phyloP scores from a whole-genome alignment of 2,797 vertebrate species.

The Acipenser transmontanus region DNA sequence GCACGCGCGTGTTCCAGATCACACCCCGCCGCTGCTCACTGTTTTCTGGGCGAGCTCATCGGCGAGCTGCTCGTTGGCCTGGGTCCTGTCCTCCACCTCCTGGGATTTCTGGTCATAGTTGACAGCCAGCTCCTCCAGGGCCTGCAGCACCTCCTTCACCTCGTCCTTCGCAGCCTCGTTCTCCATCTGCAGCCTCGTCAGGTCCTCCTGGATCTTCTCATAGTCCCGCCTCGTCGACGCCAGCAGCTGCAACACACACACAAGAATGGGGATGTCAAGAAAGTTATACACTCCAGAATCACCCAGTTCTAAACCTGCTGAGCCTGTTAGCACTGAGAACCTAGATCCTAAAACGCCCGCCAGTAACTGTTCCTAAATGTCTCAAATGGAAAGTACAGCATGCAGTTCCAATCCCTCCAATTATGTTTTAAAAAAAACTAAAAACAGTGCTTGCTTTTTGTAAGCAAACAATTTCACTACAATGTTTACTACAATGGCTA shows the following conservation, averaged over 20 bases:
- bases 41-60: constrained; percentile 84
- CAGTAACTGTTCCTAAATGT: no score
- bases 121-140: constrained; percentile 90
- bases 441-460: no score
- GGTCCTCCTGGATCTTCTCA: constrained; percentile 82
- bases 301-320: no score
- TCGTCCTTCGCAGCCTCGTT: constrained; percentile 84
- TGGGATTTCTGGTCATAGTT: constrained; percentile 97
- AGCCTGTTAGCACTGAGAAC: no score
- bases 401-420: no score
- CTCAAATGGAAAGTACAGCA: no score
- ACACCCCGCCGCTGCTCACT: constrained; percentile 38
- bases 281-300: no score
- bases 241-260: constrained; percentile 60
- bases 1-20: not conserved
- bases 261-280: not conserved
- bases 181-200: constrained; percentile 80
- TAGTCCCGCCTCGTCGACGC: constrained; percentile 75
- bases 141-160: constrained; percentile 95
- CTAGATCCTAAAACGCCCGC: no score
- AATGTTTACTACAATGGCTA: no score
- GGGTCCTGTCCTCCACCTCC: constrained; percentile 81
- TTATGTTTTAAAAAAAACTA: no score
- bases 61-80: constrained; percentile 71
- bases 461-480: no score